These are phyloP conservation scores for Orgyia antiqua DNA, from an alignment of 2,888 invertebrate genomes.

Conservation along the genomic window DNA sequence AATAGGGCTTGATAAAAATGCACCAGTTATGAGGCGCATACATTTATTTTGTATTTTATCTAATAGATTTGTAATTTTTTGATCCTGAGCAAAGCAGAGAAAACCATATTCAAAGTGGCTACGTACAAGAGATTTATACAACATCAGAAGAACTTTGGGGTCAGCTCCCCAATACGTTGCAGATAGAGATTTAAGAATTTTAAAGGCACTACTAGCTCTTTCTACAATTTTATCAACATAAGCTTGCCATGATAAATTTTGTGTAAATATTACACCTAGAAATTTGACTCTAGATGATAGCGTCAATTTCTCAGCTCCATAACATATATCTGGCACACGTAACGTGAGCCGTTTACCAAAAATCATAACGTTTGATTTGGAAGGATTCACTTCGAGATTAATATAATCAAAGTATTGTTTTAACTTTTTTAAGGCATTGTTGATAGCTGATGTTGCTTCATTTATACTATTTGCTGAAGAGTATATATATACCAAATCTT, in stretches of 20 bases:
- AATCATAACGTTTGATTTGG: too few relatives aligned
- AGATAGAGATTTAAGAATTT: not conserved
- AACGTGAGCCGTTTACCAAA: too few relatives aligned
- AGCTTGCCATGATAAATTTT: not conserved
- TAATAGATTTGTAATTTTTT: too few relatives aligned
- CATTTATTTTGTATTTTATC: not conserved
- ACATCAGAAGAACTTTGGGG: constrained; percentile 1
- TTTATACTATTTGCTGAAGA: too few relatives aligned
- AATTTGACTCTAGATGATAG: not conserved
- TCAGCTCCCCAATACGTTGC: not conserved
- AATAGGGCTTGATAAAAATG: not conserved
- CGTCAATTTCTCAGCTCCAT: too few relatives aligned
- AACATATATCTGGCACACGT: too few relatives aligned
- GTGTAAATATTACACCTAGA: not conserved
- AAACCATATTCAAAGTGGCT: constrained; percentile 1
- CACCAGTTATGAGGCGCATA: not conserved
- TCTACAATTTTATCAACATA: not conserved
- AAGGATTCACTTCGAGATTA: too few relatives aligned
- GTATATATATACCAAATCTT: too few relatives aligned
- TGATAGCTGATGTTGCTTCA: too few relatives aligned
- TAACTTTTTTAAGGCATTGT: too few relatives aligned
- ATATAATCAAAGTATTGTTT: too few relatives aligned
- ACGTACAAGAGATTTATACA: not conserved
- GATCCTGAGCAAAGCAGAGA: too few relatives aligned
- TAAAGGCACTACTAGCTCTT: not conserved